Conservation (phyloP, 2,888 invertebrate species). For the Acanthosepion lycidas region DNA sequence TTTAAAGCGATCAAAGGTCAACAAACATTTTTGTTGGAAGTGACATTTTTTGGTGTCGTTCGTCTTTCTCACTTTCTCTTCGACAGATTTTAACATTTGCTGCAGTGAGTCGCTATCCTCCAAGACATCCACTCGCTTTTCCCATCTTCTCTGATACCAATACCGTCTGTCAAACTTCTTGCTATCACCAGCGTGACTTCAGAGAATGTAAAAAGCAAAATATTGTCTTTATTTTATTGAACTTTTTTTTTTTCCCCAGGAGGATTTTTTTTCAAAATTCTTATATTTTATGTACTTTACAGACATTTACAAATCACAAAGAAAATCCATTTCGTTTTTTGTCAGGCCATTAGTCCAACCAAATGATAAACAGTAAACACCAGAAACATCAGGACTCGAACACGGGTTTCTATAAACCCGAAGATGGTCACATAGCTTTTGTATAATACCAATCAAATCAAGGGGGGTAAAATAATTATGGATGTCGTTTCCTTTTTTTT, state of each 20-base stretch:
- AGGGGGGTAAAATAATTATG: too few relatives aligned
- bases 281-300: background rate
- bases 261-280: background rate
- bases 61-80: background rate
- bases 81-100: background rate
- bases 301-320: background rate
- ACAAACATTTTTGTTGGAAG: background rate
- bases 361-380: too few relatives aligned
- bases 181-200: background rate
- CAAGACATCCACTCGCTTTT: background rate
- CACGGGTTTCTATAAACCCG: too few relatives aligned
- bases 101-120: background rate
- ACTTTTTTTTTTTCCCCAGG: background rate
- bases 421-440: too few relatives aligned
- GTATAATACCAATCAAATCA: too few relatives aligned
- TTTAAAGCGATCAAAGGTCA: background rate
- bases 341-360: background rate
- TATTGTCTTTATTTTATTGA: background rate
- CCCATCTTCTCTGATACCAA: background rate
- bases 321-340: background rate
- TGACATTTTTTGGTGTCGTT: slow-evolving; percentile 12
- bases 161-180: background rate
- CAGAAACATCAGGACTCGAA: too few relatives aligned
- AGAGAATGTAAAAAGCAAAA: background rate
- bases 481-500: too few relatives aligned